phyloP scores from a whole-genome alignment of 2,888 invertebrate genomes.

The Leptogaster cylindrica region DNA sequence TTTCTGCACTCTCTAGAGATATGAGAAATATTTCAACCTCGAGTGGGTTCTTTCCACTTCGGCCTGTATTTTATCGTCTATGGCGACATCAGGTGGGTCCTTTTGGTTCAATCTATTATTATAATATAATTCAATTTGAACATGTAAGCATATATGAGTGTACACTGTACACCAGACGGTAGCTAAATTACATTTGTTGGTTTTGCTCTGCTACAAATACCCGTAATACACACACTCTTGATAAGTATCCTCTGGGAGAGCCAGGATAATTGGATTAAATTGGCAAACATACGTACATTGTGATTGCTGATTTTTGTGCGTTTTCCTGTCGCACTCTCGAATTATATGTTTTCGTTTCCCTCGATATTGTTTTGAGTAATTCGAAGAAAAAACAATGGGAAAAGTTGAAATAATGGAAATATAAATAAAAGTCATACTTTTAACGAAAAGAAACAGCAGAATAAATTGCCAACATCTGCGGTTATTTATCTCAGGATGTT shows the following conservation, averaged over 20 bases:
- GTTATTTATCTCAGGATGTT: no score
- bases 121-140: background rate
- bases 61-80: background rate
- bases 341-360: no score
- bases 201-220: background rate
- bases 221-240: background rate
- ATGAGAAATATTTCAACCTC: background rate
- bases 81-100: slow-evolving; percentile 8
- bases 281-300: background rate
- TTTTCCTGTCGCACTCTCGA: no score
- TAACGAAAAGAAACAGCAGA: no score
- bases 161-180: background rate
- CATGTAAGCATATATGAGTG: background rate
- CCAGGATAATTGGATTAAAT: background rate
- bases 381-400: no score
- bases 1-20: background rate
- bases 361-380: no score
- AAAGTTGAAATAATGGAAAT: no score
- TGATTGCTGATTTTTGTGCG: background rate
- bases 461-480: no score
- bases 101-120: background rate
- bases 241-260: slow-evolving; percentile 5
- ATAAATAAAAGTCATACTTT: no score
- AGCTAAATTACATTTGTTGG: background rate
- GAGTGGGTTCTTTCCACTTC: background rate